phyloP scores from a whole-genome alignment of 1,140 invertebrate species.

The Mamestra configurata region DNA sequence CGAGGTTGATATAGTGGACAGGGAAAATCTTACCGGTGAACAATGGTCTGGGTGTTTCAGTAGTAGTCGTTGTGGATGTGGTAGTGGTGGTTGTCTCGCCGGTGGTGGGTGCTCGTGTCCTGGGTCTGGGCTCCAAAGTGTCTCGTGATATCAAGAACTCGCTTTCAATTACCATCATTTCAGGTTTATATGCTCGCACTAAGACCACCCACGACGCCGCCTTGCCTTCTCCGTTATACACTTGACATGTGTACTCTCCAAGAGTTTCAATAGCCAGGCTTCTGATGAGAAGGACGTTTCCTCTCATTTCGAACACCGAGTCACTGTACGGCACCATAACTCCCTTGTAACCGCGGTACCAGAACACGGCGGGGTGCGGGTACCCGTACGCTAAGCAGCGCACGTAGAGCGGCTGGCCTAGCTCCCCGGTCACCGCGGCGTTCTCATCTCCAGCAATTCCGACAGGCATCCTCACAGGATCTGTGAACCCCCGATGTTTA shows the following conservation, averaged over 20 bases:
- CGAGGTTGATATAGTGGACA: not conserved
- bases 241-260: conserved; percentile 95
- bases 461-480: conserved; percentile 84
- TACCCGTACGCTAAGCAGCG: conserved; percentile 95
- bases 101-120: not conserved
- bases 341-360: conserved; percentile 93
- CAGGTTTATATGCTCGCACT: conserved; percentile 91
- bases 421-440: conserved; percentile 90
- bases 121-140: not conserved
- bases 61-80: conserved; percentile 40
- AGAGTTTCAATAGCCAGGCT: conserved; percentile 91
- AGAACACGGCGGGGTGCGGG: conserved; percentile 94
- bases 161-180: conserved; percentile 76
- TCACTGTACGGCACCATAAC: conserved; percentile 91
- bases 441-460: conserved; percentile 89
- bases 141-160: conserved; percentile 71
- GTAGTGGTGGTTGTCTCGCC: conserved; percentile 19
- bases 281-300: conserved; percentile 92
- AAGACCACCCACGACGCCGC: conserved; percentile 93
- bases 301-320: conserved; percentile 91
- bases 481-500: conserved; percentile 83
- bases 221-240: conserved; percentile 94
- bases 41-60: not conserved
- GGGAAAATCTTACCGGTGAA: conserved; percentile 74
- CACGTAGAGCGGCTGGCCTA: conserved; percentile 91